phyloP scores from a whole-genome alignment of 2,113 vertebrate genomes.

The Gambusia holbrooki region DNA sequence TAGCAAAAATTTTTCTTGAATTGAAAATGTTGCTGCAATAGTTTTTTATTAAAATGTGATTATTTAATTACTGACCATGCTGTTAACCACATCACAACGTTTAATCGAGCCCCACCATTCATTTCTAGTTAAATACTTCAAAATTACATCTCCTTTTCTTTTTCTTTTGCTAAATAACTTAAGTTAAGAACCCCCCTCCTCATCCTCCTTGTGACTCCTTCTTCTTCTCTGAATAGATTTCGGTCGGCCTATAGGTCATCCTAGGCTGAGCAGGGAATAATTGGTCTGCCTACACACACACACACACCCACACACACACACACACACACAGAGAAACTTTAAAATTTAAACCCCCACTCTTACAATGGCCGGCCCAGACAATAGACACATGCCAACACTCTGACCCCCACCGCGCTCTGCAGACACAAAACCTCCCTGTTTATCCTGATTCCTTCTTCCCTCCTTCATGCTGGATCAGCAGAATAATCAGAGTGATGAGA shows the following conservation, averaged over 20 bases:
- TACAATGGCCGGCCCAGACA: constrained; percentile 67
- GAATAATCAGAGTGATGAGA: constrained; percentile 52
- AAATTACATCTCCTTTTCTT: constrained; percentile 15
- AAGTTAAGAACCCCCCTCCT: constrained; percentile 22
- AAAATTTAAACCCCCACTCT: constrained; percentile 64
- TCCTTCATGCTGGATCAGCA: constrained; percentile 41
- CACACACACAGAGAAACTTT: constrained; percentile 53
- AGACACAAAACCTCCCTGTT: constrained; percentile 50
- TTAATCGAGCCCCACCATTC: too few relatives aligned
- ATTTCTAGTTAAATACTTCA: constrained; percentile 1
- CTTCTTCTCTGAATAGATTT: constrained; percentile 51
- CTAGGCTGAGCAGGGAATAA: constrained; percentile 73
- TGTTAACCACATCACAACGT: too few relatives aligned
- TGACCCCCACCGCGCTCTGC: constrained; percentile 54
- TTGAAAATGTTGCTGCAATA: too few relatives aligned
- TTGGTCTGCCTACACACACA: constrained; percentile 61
- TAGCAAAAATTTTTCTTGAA: too few relatives aligned
- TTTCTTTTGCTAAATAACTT: constrained; percentile 45
- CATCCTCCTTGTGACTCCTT: constrained; percentile 5
- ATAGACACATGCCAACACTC: constrained; percentile 77
- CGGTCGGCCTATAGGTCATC: constrained; percentile 55
- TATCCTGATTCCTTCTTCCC: constrained; percentile 17
- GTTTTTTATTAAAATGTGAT: too few relatives aligned
- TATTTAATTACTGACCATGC: too few relatives aligned
- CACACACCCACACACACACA: constrained; percentile 41